Evolutionary conservation across 2,888 invertebrate genomes (phyloP), one percentile per base, ranked within the genome.

Genomic region (Dyspetes luteomarginatus): DNA sequence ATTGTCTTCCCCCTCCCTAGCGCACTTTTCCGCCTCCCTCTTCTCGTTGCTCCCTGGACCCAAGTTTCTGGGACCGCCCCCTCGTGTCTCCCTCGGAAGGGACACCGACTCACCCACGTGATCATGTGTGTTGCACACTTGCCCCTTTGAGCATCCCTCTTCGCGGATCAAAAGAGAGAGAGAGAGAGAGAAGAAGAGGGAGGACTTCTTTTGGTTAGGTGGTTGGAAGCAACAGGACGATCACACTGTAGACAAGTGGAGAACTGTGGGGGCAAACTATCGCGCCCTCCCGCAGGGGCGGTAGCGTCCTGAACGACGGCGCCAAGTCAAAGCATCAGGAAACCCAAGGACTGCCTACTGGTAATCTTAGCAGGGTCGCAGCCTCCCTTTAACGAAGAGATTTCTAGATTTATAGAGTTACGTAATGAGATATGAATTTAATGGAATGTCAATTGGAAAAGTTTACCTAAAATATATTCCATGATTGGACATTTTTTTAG

Each of bases 201-300:
- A 15, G 55, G 58, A 26, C 3, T n/a, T 19, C 56, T 45, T n/a
- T 17, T 43, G 52, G 15, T 48, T 3, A 9, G 64, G 26, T 22
- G 58, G 50, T 15, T 1, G 45, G 9, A 36, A 24, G 48, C 30
- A 0, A 30, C 30, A 12, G 12, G 15, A 12, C 64, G 64, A 77
- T 17, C 68, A 64, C 62, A 52, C 71, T 65, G 64, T 26, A 71
- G 58, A 52, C n/a, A 45, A 72, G 43, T 19, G 50, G 22, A n/a
- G n/a, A 73, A 64, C 48, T 50, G 41, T 19, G 28, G 52, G 28
- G 41, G 55, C 55, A 52, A 15, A 72, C 30, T 52, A 52, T 58
- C 60, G 24, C 65, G 65, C 77, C 90, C 88, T 88, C 88, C 87
- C 86, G 89, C 88, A 86, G 89, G 87, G 89, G 90, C 88, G 88